Base-by-base conservation (phyloP, 2,797 vertebrate species). In the Sebastes itinus region DNA sequence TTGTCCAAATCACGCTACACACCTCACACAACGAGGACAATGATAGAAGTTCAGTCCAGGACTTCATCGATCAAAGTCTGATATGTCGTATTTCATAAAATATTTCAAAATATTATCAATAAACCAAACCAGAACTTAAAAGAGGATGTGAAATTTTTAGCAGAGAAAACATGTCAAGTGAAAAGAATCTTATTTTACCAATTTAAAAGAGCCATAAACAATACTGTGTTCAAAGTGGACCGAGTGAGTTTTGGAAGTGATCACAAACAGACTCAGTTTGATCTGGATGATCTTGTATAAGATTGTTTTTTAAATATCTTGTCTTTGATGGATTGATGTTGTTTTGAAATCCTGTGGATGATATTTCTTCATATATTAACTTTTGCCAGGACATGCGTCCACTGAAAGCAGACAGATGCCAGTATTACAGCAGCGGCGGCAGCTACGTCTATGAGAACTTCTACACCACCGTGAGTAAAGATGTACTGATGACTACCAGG, bases 371-470 rank as follows among this genome's bases (percentile, higher is more conserved):
- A 3, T 61, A 3, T 67, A 11, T 63, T 63, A 12, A 42, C n/a
- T 46, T 82, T 77, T 72, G 23, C 16, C 85, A 96, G 95, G 95
- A 96, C 70, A 86, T 95, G 78, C 93, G 95, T 67, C 95, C 95
- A 20, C 83, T 96, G 78, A 92, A 72, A 65, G 94, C 93, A 20
- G 92, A 89, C n/a, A 83, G 95, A 66, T 96, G 95, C 30, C 95
- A 96, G 85, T 94, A 93, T 23, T 96, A 95, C 89, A 94, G 90
- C 91, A 94, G 94, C 32, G 94, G 95, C 65, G 74, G 63, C 67
- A 75, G 91, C 77, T 96, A 93, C 87, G 72, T 96, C 75, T 96
- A 95, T 74, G 95, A 96, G 77, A 95, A 93, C 59, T 93, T 92
- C 88, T 94, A 93, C 59, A 84, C 92, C 33, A 80, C 92, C n/a